These are phyloP conservation scores for Hippopotamus amphibius DNA, from an alignment of 2,113 vertebrate species.

Conservation along the genomic window DNA sequence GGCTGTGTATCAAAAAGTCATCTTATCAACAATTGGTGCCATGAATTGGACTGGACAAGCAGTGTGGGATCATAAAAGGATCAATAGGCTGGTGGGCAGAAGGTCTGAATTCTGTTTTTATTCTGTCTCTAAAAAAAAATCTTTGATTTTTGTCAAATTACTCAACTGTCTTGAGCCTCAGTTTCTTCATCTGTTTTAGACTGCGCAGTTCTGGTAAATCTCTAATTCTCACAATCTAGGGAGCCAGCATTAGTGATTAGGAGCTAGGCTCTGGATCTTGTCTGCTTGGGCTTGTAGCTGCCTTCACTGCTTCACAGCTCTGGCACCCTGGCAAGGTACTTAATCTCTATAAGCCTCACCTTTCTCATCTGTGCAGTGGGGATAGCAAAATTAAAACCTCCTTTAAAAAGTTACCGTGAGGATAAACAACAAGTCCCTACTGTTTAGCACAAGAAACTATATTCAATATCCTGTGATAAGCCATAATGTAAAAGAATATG, in stretches of 20 bases:
- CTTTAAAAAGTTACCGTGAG: background rate
- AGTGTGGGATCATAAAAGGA: background rate
- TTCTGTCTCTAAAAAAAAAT: background rate
- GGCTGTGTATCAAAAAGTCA: fast-evolving
- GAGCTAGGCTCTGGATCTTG: background rate
- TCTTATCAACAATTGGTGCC: background rate
- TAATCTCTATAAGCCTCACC: background rate
- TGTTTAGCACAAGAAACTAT: background rate
- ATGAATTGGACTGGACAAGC: background rate
- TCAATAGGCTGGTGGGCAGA: background rate
- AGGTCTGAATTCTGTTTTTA: background rate
- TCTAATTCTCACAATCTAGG: background rate
- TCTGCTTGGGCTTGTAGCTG: background rate
- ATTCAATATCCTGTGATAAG: background rate
- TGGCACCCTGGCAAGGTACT: background rate
- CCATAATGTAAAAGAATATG: background rate
- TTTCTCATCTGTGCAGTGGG: background rate
- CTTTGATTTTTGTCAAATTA: background rate
- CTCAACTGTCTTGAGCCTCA: background rate
- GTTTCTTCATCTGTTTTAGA: background rate
- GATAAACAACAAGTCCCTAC: background rate
- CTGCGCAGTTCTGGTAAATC: no score
- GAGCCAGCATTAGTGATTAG: background rate
- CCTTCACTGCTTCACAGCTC: background rate
- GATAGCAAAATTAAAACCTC: background rate